Conservation (phyloP, 2,113 vertebrate species). For the Gnathonemus longibarbis region DNA sequence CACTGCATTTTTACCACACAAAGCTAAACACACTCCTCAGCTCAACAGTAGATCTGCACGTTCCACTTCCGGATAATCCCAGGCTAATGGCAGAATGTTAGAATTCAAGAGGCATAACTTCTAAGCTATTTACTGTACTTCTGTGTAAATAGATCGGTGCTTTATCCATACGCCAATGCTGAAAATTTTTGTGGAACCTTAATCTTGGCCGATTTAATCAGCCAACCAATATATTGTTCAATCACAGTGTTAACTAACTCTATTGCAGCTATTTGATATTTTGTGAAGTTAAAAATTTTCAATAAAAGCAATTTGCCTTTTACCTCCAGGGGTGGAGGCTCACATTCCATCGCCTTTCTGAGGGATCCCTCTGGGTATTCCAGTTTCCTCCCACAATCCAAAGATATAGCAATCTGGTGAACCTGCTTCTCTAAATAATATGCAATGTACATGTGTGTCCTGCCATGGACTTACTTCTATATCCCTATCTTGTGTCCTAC, state of each 20-base stretch:
- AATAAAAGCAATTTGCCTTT: neutral
- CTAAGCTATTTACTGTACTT: neutral
- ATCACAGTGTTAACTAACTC: neutral
- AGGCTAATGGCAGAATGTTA: neutral
- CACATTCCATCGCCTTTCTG: neutral
- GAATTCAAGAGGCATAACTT: neutral
- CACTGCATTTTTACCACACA: neutral
- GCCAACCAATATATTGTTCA: neutral
- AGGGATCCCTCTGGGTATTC: neutral
- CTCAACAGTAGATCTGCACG: neutral
- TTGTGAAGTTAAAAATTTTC: neutral
- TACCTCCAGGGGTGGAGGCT: neutral
- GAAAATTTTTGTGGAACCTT: neutral
- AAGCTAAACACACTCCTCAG: neutral
- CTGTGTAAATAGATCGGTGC: neutral
- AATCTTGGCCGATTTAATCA: neutral
- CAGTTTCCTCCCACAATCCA: neutral
- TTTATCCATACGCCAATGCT: neutral
- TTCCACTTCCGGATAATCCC: neutral
- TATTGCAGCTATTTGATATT: neutral
- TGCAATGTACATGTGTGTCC: neutral
- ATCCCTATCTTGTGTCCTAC: neutral
- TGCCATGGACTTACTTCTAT: neutral
- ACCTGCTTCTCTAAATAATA: neutral
- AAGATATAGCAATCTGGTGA: neutral